Conservation (phyloP, 2,888 invertebrate species). For the Siphonodentalium dalli region DNA sequence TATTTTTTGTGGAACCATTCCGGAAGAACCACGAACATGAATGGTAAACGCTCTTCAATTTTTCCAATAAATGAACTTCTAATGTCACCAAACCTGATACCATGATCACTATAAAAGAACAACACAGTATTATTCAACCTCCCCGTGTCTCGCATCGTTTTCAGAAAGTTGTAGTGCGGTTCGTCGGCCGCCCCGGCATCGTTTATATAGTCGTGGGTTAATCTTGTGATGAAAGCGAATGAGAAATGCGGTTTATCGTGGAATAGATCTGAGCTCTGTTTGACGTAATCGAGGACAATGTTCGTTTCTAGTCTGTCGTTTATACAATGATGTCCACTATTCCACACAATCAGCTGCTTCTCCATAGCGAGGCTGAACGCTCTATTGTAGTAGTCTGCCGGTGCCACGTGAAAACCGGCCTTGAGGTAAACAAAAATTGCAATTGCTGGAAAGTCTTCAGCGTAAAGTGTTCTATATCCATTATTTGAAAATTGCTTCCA, state of each 20-base stretch:
- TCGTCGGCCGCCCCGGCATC: slow-evolving; percentile 78
- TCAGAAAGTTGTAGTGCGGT: slow-evolving; percentile 71
- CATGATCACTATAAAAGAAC: slow-evolving; percentile 81
- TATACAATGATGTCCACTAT: slow-evolving; percentile 69
- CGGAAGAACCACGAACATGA: slow-evolving; percentile 78
- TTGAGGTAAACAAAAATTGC: slow-evolving; percentile 83
- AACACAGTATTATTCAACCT: slow-evolving; percentile 44
- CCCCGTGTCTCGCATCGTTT: slow-evolving; percentile 58
- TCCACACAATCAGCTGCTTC: slow-evolving; percentile 48
- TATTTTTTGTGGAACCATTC: slow-evolving; percentile 74
- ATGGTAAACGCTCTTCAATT: slow-evolving; percentile 86
- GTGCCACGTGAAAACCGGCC: slow-evolving; percentile 76
- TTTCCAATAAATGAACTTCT: slow-evolving; percentile 78
- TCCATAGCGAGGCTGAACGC: slow-evolving; percentile 74
- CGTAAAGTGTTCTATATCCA: slow-evolving; percentile 81
- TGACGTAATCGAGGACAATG: slow-evolving; percentile 70
- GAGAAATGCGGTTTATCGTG: slow-evolving; percentile 75
- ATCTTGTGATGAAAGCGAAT: slow-evolving; percentile 83
- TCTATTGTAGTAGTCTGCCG: slow-evolving; percentile 85
- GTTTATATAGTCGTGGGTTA: slow-evolving; percentile 85
- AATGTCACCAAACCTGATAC: slow-evolving; percentile 85
- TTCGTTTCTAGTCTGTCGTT: slow-evolving; percentile 76
- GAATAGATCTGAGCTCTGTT: slow-evolving; percentile 70
- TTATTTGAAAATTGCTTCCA: slow-evolving; percentile 81
- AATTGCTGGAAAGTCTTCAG: slow-evolving; percentile 82